Percentiles rank a stretch among this genome's conserved stretches.
Evolutionary conservation across 2,113 vertebrate genomes (phyloP).

Genomic region (Stomatorhinus ivindoensis): DNA sequence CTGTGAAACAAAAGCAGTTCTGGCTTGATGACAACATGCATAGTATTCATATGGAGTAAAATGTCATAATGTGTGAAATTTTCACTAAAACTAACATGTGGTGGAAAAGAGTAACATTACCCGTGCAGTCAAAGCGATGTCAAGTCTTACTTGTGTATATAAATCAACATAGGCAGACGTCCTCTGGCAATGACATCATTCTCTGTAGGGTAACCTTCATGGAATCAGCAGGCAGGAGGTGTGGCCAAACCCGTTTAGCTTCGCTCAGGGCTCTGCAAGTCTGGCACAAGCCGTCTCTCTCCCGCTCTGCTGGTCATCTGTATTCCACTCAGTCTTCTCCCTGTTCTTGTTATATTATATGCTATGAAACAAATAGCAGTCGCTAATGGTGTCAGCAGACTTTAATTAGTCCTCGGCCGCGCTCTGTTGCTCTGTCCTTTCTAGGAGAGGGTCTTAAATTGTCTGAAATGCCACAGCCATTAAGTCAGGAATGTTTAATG

Average conservation of each 20-base stretch:
- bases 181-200: background rate
- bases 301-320: constrained; percentile 3
- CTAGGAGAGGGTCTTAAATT: constrained; percentile 16
- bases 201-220: background rate
- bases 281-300: background rate
- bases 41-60: background rate
- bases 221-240: background rate
- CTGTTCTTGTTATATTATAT: constrained; percentile 16
- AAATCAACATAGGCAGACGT: background rate
- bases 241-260: background rate
- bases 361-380: constrained; percentile 23
- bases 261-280: background rate
- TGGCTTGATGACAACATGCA: background rate
- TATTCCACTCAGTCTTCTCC: background rate
- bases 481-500: constrained; percentile 23
- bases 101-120: background rate
- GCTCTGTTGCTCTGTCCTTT: constrained; percentile 18
- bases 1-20: background rate
- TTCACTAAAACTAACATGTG: background rate
- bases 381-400: constrained; percentile 25
- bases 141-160: background rate
- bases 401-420: constrained; percentile 21
- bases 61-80: background rate
- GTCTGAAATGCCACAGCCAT: constrained; percentile 25
- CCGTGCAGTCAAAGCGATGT: background rate